A percentile compares a stretch with the other conserved stretches of the same genome.
phyloP scores from a whole-genome alignment of 2,113 vertebrate species.

The Isichthys henryi region DNA sequence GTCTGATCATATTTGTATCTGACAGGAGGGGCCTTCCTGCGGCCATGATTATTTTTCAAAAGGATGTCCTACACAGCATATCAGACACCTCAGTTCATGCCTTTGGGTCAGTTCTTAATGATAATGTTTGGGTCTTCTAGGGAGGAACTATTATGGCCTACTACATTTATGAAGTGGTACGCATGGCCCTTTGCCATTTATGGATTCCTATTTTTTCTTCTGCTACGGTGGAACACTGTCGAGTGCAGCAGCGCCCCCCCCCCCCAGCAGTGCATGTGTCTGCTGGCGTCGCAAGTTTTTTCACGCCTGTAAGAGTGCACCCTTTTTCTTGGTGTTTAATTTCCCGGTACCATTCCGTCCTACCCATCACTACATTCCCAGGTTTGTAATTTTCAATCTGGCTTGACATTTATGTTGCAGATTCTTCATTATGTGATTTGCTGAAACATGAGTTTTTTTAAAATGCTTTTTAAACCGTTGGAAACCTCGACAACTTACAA shows the following conservation, averaged over 20 bases:
- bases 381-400: slow-evolving; percentile 42
- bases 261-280: slow-evolving; percentile 29
- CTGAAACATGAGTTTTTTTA: slow-evolving; percentile 26
- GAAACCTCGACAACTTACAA: not conserved
- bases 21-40: not conserved
- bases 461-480: not conserved
- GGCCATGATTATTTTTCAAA: not conserved
- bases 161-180: not conserved
- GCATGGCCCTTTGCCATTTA: not conserved
- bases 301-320: slow-evolving; percentile 44
- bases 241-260: not conserved
- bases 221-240: not conserved
- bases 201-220: not conserved
- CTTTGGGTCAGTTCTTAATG: not conserved
- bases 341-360: slow-evolving; percentile 16
- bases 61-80: not conserved
- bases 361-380: slow-evolving; percentile 37
- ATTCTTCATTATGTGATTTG: slow-evolving; percentile 44
- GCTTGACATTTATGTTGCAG: slow-evolving; percentile 43
- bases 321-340: slow-evolving; percentile 55
- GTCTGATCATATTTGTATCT: not conserved
- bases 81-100: not conserved
- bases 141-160: not conserved
- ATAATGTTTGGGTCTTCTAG: not conserved
- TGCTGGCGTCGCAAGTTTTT: slow-evolving; percentile 42